Percentiles rank a stretch among this genome's conserved stretches.
Conservation (phyloP, 2,113 vertebrate species). For the Ictalurus punctatus region DNA sequence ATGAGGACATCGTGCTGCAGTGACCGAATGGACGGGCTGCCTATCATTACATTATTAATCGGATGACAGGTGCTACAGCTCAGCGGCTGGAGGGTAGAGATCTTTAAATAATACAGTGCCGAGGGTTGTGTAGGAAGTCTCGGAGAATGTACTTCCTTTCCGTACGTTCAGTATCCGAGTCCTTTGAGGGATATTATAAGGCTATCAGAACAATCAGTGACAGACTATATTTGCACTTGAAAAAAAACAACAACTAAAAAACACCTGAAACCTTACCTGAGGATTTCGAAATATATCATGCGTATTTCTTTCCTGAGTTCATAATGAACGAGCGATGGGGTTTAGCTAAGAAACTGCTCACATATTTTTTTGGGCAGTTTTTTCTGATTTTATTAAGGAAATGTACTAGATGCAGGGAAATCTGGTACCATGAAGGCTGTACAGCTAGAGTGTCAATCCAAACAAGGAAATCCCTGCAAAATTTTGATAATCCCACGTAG, state of each 20-base stretch:
- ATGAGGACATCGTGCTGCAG: not conserved
- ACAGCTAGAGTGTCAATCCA: not conserved
- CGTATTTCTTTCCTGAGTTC: not conserved
- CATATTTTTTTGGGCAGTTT: not conserved
- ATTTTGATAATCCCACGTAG: not conserved
- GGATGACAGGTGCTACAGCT: not conserved
- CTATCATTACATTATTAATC: slow-evolving; percentile 51
- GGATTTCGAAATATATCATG: not conserved
- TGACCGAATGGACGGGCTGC: slow-evolving; percentile 4
- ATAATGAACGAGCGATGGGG: too few relatives aligned
- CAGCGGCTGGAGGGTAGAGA: not conserved
- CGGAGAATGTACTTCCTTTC: not conserved
- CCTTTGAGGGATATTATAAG: not conserved
- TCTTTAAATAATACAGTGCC: slow-evolving; percentile 47
- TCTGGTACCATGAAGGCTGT: not conserved
- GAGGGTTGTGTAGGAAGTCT: not conserved
- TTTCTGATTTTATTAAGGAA: not conserved
- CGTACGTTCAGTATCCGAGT: not conserved
- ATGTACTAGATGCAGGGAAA: not conserved
- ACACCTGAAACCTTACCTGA: not conserved
- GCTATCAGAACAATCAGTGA: not conserved
- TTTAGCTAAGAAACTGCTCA: not conserved
- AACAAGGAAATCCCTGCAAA: not conserved
- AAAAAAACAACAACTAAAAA: not conserved
- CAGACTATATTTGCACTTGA: not conserved